Evolutionary conservation across 2,797 vertebrate species (phyloP).

Genomic region (Hydrocynus forskahlii): DNA sequence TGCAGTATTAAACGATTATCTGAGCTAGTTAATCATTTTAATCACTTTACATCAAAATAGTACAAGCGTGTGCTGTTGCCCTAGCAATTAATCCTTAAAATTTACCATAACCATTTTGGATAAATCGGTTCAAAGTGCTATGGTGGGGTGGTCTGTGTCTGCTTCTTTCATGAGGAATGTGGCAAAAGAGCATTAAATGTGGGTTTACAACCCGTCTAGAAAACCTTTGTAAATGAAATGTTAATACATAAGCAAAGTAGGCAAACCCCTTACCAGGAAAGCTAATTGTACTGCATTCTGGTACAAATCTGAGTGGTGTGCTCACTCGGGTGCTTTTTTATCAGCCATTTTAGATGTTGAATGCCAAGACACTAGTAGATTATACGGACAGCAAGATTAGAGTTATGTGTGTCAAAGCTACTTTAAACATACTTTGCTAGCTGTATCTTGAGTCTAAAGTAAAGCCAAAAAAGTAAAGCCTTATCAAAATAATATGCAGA

Average conservation of each 20-base stretch:
- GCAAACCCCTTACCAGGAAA: too few relatives aligned
- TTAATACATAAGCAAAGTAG: slow-evolving; percentile 17
- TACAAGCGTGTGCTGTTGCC: not conserved
- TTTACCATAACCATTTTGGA: not conserved
- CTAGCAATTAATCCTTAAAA: not conserved
- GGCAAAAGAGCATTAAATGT: not conserved
- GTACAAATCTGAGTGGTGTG: too few relatives aligned
- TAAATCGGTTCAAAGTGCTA: not conserved
- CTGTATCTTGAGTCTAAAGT: not conserved
- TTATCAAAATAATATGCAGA: not conserved
- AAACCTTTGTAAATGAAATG: slow-evolving; percentile 11
- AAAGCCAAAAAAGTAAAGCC: not conserved
- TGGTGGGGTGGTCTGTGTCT: not conserved
- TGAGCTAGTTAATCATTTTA: slow-evolving; percentile 18
- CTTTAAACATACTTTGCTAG: not conserved
- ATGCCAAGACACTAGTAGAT: not conserved
- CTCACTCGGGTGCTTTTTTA: too few relatives aligned
- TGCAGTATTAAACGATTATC: slow-evolving; percentile 14
- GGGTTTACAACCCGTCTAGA: slow-evolving; percentile 5
- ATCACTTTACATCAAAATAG: not conserved
- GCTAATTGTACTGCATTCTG: too few relatives aligned
- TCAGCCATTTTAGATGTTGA: too few relatives aligned
- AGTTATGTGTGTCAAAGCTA: not conserved
- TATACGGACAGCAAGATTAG: not conserved
- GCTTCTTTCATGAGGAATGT: not conserved